Base-by-base conservation (phyloP, 2,797 vertebrate genomes). In the Capromys pilorides region DNA sequence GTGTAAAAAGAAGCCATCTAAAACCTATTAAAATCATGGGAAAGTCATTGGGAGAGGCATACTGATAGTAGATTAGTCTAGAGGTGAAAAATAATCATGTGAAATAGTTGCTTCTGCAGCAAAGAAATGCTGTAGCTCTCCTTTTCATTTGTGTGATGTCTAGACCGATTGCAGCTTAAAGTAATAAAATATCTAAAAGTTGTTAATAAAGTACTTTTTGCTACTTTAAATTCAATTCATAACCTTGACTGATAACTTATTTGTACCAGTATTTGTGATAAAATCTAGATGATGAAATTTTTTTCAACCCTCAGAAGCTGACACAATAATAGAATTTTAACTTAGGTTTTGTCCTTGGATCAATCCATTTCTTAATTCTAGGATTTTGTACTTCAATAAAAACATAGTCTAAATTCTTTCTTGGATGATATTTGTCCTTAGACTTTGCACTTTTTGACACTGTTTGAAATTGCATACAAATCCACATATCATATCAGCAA, bases 191-290 rank as follows among this genome's bases (percentile, higher is more conserved):
- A 94, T 73, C 51, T 97, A 95, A 95, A 88, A 96, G 81, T 96
- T 93, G 97, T 97, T 98, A 97, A 97, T 95, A 97, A 97, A 97
- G 86, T 94, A 97, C 86, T 95, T 82, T 90, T 45, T 90, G 41
- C 88, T 84, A 66, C 90, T 97, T 98, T 94, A 97, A 97, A 97
- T 98, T 97, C 95, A 98, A 66, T 88, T 94, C 67, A 2, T 95
- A 92, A 82, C 89, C 81, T 88, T 81, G 95, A 57, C 96, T 77
- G 69, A 95, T 97, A 95, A 92, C 93, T 96, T 95, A 96, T 93
- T 67, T 97, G 83, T 92, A 96, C 96, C 84, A 95, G 94, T 84
- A 96, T 95, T 96, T 97, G 93, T 97, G 94, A 98, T 49, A 95
- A 97, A 97, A 97, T 97, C 96, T 96, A 96, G 85, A 94, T 57